A percentile compares a stretch with the other conserved stretches of the same genome.
These are phyloP conservation scores for Gobiocypris rarus DNA, from an alignment of 2,113 vertebrate genomes.

Conservation along the genomic window DNA sequence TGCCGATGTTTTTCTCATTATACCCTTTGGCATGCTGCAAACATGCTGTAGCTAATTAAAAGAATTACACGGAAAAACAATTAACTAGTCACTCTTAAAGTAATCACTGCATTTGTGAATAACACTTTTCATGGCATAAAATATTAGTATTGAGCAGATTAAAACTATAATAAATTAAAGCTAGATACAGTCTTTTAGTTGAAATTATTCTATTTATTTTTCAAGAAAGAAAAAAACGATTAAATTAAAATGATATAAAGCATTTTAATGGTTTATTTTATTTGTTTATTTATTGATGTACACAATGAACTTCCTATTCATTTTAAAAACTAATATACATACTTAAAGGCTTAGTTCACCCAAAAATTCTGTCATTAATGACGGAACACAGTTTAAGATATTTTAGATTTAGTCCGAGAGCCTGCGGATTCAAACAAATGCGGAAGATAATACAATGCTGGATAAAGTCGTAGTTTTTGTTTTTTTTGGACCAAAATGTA, in stretches of 20 bases:
- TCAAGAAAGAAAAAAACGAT: not conserved
- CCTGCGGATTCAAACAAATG: too few relatives aligned
- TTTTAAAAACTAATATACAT: not conserved
- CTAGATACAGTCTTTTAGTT: too few relatives aligned
- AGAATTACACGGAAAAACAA: constrained; percentile 44
- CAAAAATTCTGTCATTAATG: too few relatives aligned
- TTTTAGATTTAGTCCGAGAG: too few relatives aligned
- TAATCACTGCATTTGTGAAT: constrained; percentile 17
- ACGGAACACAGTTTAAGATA: too few relatives aligned
- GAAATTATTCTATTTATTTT: not conserved
- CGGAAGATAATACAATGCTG: too few relatives aligned
- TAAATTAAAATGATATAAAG: not conserved
- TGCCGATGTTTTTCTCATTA: constrained; percentile 25
- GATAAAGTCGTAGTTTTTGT: too few relatives aligned
- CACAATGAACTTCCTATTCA: not conserved
- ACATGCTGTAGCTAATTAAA: constrained; percentile 50
- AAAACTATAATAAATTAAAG: not conserved
- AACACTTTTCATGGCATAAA: not conserved
- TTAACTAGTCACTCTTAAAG: constrained; percentile 26
- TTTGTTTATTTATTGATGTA: not conserved
- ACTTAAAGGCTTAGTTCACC: too few relatives aligned
- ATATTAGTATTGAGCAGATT: not conserved
- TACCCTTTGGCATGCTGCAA: constrained; percentile 42
- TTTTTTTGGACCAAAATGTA: too few relatives aligned
- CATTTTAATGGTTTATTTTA: not conserved